These are phyloP conservation scores for Arctopsyche grandis DNA, from an alignment of 1,140 invertebrate genomes.

Conservation along the genomic window DNA sequence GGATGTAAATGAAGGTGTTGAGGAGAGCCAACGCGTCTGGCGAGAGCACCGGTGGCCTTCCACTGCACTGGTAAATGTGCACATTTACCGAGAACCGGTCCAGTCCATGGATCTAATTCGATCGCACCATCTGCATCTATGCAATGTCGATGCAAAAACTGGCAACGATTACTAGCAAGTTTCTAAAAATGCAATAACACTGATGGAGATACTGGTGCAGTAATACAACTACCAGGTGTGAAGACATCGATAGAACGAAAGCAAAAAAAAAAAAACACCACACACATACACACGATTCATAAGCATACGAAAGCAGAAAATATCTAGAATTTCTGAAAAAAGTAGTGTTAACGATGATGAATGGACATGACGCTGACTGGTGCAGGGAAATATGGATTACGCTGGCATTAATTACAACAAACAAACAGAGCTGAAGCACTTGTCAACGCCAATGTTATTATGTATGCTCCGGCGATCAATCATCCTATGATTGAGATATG, in stretches of 20 bases:
- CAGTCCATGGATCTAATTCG: not conserved
- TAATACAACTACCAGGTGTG: not conserved
- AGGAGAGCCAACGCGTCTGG: slow-evolving; percentile 12
- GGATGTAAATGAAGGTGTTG: slow-evolving; percentile 30
- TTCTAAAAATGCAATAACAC: slow-evolving; percentile 3
- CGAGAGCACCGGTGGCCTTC: not conserved
- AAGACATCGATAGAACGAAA: not conserved
- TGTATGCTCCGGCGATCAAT: not conserved
- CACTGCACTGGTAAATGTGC: not conserved
- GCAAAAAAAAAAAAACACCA: not conserved
- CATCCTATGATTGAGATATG: slow-evolving; percentile 25
- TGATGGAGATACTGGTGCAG: not conserved
- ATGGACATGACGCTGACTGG: not conserved
- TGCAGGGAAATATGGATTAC: too few relatives aligned
- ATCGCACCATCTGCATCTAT: slow-evolving; percentile 15
- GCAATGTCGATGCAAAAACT: not conserved
- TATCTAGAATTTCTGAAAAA: not conserved
- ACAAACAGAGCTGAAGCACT: not conserved
- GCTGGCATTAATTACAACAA: not conserved
- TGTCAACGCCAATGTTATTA: slow-evolving; percentile 8
- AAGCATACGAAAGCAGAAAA: not conserved
- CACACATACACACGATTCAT: not conserved
- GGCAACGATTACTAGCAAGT: slow-evolving; percentile 16
- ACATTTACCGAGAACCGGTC: not conserved
- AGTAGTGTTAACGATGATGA: slow-evolving; percentile 4